phyloP scores from a whole-genome alignment of 2,113 vertebrate species.

The Eolophus roseicapilla region DNA sequence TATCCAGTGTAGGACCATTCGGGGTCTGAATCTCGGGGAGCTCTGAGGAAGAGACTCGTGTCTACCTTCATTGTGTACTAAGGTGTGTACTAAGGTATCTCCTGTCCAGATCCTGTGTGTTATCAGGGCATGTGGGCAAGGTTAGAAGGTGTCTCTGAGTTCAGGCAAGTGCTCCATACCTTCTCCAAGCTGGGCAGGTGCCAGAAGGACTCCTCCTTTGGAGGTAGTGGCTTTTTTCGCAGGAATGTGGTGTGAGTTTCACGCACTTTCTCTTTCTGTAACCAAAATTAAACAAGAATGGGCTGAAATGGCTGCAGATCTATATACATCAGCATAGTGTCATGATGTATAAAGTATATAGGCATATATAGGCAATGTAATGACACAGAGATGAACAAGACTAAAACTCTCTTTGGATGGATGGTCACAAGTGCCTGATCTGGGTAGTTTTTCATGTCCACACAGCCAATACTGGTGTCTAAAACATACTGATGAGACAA shows the following conservation, averaged over 20 bases:
- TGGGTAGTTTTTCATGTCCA: not conserved
- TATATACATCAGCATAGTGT: not conserved
- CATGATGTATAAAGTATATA: not conserved
- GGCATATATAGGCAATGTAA: accelerated
- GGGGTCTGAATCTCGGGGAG: not conserved
- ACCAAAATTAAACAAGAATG: not conserved
- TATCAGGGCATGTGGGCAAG: accelerated
- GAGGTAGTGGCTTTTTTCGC: constrained; percentile 59
- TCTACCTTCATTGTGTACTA: not conserved
- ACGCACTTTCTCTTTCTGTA: not conserved
- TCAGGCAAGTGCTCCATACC: constrained; percentile 38
- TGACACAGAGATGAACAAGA: not conserved
- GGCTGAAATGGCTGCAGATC: not conserved
- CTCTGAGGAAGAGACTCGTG: not conserved
- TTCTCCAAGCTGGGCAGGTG: constrained; percentile 75
- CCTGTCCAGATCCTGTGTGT: not conserved
- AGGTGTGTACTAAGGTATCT: not conserved
- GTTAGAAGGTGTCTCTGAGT: not conserved
- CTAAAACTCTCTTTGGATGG: not conserved
- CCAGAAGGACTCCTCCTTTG: constrained; percentile 73
- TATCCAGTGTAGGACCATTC: accelerated
- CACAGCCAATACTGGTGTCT: not conserved
- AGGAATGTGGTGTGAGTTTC: constrained; percentile 81
- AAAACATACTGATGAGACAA: not conserved
- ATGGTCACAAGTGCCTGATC: too few species aligned